Base-by-base conservation (phyloP, 2,113 vertebrate genomes). In the Pelobates fuscus region DNA sequence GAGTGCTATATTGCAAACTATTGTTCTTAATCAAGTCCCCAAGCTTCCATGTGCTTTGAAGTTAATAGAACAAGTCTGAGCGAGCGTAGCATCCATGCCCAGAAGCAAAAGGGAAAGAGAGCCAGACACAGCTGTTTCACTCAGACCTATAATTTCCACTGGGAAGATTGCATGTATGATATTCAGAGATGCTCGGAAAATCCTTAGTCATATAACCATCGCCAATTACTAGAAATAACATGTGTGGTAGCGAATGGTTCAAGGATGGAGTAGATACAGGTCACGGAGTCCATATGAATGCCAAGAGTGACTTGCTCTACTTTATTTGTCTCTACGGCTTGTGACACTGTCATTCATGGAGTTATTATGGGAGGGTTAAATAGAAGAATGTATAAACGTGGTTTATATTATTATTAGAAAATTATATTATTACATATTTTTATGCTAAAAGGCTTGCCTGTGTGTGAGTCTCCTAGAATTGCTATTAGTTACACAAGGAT, bases 91-190 rank as follows among this genome's bases (percentile, higher is more conserved):
- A 62, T 62, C 60, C 59, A 72, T 72, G 60, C 59, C 70, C 70
- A 64, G 43, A 37, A 64, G 70, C 70, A 32, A 62, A 62, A 6
- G 59, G 70, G 63, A 59, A 49, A 54, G 20, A 52, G 15, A 44
- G 59, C 59, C 70, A 72, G 59, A 63, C 70, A 63, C 70, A 72
- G 70, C 70, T 72, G 70, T 72, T 72, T 54, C 46, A 63, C 12
- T 49, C 70, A 72, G 60, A 32, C 70, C 59, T 62, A 24, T 72
- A 52, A 72, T 72, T 72, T 72, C 43, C 44, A 72, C 17, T 32
- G 20, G 21, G 37, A 37, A 63, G 23, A 32, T 27, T 54, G 20
- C 44, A 27, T 63, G 55, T 46, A 30, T 72, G 43, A 62, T 63
- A 61, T 52, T 62, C 70, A 63, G 62, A 44, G 18, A n/a, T 72